Percentiles rank a stretch among this genome's conserved stretches.
phyloP scores from a whole-genome alignment of 2,113 vertebrate species.

The Melanostigma gelatinosum region DNA sequence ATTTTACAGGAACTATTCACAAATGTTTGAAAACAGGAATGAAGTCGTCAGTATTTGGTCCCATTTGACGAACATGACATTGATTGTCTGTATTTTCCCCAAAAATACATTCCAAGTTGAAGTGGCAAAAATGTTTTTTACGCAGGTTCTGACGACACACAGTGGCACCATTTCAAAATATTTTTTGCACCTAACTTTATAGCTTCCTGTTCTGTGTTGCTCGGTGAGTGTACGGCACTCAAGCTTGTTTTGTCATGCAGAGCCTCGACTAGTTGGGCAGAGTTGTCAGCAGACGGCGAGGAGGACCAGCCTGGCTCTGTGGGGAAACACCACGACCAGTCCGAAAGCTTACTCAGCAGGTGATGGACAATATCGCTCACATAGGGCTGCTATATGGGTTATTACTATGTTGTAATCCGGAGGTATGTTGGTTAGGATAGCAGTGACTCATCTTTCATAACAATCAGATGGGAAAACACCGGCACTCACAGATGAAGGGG shows the following conservation, averaged over 20 bases:
- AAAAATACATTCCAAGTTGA: neutral
- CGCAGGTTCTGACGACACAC: neutral
- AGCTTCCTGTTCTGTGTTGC: neutral
- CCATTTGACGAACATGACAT: neutral
- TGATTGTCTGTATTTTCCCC: neutral
- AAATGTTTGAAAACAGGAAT: neutral
- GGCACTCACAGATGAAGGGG: neutral
- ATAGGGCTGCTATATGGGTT: neutral
- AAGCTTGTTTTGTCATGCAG: slow-evolving; percentile 20
- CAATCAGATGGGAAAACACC: too few species aligned
- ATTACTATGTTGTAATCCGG: neutral
- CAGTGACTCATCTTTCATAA: too few species aligned
- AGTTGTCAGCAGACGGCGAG: slow-evolving; percentile 28
- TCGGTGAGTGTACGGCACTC: neutral
- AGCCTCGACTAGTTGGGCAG: neutral
- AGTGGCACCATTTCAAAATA: neutral
- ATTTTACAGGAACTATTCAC: neutral
- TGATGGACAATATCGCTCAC: neutral
- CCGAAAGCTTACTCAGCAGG: slow-evolving; percentile 12
- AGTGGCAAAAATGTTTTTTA: neutral
- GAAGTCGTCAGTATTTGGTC: neutral
- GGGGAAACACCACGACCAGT: neutral
- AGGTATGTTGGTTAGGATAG: neutral
- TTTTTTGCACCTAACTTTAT: neutral
- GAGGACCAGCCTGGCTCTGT: neutral